Percentiles rank a stretch among this genome's conserved stretches.
These are phyloP conservation scores for Stenopsyche tienmushanensis DNA, from an alignment of 1,140 invertebrate species.

Conservation along the genomic window DNA sequence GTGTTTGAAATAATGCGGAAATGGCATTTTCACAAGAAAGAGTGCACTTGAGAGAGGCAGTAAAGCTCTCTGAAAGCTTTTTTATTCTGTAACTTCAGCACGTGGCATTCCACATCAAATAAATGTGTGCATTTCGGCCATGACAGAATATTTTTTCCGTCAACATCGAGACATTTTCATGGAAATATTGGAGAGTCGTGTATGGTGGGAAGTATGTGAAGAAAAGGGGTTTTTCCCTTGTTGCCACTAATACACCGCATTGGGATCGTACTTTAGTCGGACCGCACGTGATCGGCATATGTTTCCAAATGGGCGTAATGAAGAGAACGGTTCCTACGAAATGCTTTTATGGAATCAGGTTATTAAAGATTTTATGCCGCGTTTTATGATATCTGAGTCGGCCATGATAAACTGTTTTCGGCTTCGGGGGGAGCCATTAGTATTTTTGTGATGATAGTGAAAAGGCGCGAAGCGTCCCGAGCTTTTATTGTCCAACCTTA, in stretches of 20 bases:
- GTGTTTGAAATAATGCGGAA: no score
- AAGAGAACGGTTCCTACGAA: slow-evolving; percentile 20
- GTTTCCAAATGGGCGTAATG: slow-evolving; percentile 28
- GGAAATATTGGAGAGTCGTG: not conserved
- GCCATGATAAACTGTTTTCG: not conserved
- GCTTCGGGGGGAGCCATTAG: not conserved
- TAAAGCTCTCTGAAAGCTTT: no score
- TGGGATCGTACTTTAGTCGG: not conserved
- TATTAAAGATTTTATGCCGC: slow-evolving; percentile 37
- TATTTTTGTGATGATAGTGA: not conserved
- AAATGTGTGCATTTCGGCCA: no score
- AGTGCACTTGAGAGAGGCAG: no score
- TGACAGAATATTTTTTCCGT: no score
- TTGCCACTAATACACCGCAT: not conserved
- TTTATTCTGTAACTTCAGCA: no score
- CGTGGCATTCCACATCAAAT: no score
- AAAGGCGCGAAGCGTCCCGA: no score
- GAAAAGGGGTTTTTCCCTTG: not conserved
- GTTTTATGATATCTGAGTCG: slow-evolving; percentile 37
- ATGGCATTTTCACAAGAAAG: no score
- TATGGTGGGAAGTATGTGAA: not conserved
- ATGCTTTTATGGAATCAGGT: slow-evolving; percentile 26
- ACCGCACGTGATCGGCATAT: slow-evolving; percentile 37
- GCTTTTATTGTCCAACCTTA: not conserved
- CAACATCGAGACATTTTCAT: no score